Evolutionary conservation across 2,888 invertebrate species (phyloP).

Genomic region (Mylabris sibirica): DNA sequence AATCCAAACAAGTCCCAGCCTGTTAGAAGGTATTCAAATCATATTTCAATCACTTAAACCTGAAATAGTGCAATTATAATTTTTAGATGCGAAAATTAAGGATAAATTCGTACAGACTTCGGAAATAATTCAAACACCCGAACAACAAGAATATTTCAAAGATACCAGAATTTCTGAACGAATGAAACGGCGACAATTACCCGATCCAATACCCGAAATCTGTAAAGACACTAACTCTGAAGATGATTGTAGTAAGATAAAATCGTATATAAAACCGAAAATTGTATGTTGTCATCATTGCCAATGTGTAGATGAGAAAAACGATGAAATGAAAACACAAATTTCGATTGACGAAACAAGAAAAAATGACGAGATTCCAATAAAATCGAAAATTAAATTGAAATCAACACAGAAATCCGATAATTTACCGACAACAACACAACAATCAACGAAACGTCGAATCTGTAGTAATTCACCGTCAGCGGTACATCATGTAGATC

Average conservation of each 20-base stretch:
- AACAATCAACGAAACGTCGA: constrained; percentile 63
- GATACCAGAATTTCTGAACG: constrained; percentile 57
- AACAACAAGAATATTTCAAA: constrained; percentile 26
- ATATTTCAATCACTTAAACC: neutral
- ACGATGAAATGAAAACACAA: neutral
- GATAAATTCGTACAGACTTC: constrained; percentile 29
- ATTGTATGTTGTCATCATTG: constrained; percentile 15
- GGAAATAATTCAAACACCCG: neutral
- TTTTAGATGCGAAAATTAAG: constrained; percentile 7
- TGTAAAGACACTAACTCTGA: constrained; percentile 20
- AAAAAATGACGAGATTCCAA: constrained; percentile 34
- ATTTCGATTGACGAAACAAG: neutral
- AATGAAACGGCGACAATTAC: constrained; percentile 48
- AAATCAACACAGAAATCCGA: constrained; percentile 11
- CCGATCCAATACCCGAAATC: constrained; percentile 38
- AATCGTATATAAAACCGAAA: constrained; percentile 8
- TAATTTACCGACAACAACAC: constrained; percentile 48
- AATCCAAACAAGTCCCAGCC: constrained; percentile 20
- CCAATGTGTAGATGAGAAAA: neutral
- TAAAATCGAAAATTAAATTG: constrained; percentile 42
- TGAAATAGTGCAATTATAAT: neutral
- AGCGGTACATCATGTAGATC: constrained; percentile 54
- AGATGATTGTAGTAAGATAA: constrained; percentile 13
- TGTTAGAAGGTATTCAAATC: constrained; percentile 17
- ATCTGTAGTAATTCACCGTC: constrained; percentile 47